Conservation (phyloP, 1,140 invertebrate species). For the Hyphantria cunea region DNA sequence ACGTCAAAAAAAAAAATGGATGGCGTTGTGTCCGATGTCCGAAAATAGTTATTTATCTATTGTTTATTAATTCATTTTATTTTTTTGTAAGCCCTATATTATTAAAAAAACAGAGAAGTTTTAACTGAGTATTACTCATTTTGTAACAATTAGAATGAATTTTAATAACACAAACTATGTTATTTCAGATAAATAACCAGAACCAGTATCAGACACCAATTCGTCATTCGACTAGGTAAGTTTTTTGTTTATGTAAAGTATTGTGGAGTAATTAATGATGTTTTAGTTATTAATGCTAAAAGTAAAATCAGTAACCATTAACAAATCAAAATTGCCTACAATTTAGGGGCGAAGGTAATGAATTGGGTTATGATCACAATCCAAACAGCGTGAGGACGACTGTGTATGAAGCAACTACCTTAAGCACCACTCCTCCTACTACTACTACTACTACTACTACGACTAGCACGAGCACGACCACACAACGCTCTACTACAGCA, state of each 20-base stretch:
- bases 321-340: conserved; percentile 29
- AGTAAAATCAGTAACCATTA: conserved; percentile 30
- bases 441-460: conserved; percentile 75
- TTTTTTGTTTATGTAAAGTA: conserved; percentile 8
- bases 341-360: conserved; percentile 80
- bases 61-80: too few relatives aligned
- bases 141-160: too few relatives aligned
- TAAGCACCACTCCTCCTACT: conserved; percentile 71
- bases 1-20: too few relatives aligned
- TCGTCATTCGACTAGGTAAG: conserved; percentile 78
- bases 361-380: conserved; percentile 80
- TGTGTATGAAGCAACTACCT: conserved; percentile 71
- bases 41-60: too few relatives aligned
- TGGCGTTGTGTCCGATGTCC: too few relatives aligned
- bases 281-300: conserved; percentile 7
- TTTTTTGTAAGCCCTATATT: too few relatives aligned
- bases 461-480: conserved; percentile 75
- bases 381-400: conserved; percentile 76
- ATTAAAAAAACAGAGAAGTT: too few relatives aligned
- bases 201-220: conserved; percentile 76
- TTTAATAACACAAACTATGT: not conserved
- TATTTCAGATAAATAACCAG: conserved; percentile 75
- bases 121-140: too few relatives aligned
- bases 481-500: conserved; percentile 76
- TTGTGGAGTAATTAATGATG: conserved; percentile 26